Percentiles rank a stretch among this genome's conserved stretches.
These are phyloP conservation scores for Urocitellus parryii DNA, from an alignment of 2,113 vertebrate species.

Conservation along the genomic window DNA sequence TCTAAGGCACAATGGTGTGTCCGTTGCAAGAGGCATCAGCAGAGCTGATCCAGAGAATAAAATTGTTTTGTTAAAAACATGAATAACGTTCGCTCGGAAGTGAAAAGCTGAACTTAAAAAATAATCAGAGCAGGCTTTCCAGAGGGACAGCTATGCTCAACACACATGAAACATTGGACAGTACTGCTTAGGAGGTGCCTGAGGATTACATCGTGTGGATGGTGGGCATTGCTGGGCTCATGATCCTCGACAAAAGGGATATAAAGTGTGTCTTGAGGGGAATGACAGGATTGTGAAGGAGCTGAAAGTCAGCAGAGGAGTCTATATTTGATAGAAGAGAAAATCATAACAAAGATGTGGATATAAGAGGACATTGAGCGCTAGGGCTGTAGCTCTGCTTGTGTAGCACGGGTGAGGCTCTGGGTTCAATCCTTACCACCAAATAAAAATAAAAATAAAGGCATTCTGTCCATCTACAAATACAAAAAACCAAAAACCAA, in stretches of 20 bases:
- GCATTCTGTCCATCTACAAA: too few relatives aligned
- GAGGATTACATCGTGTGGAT: not conserved
- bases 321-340: not conserved
- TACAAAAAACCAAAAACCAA: too few relatives aligned
- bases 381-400: too few relatives aligned
- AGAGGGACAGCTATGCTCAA: not conserved
- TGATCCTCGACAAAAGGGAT: not conserved
- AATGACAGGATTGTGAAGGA: not conserved
- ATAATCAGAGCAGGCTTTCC: not conserved
- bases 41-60: not conserved
- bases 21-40: not conserved
- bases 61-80: not conserved
- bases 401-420: too few relatives aligned
- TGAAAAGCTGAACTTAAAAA: conserved; percentile 18
- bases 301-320: not conserved
- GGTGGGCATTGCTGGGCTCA: not conserved
- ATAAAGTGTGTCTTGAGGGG: not conserved
- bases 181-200: not conserved
- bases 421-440: too few relatives aligned
- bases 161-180: not conserved
- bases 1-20: not conserved
- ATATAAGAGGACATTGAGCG: not conserved
- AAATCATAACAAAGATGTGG: not conserved
- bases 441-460: too few relatives aligned
- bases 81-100: not conserved